Evolutionary conservation across 2,113 vertebrate genomes (phyloP), one percentile per base, ranked within the genome.

Genomic region (Melanotaenia duboulayi): DNA sequence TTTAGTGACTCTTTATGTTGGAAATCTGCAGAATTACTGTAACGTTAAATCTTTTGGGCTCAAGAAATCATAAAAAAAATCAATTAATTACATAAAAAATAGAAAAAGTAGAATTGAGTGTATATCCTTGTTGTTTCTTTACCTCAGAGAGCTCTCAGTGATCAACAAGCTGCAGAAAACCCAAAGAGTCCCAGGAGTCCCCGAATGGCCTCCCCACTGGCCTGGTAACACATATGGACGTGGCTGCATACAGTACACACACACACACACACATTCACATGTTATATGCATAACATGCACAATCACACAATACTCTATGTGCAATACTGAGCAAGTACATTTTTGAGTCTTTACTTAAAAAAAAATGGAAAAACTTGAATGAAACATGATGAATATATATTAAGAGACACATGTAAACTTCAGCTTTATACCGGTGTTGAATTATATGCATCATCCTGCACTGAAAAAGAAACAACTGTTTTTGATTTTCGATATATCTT

Each of bases 71-170:
- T 28, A 6, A 28, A 28, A 28, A 28, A 28, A 28, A 28, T 28
- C 3, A 28, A 28, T 28, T 4, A 28, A 28, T 28, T 28, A 28
- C 28, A 28, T 6, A 28, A 28, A 3, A 28, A 28, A 28, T 28
- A 28, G 6, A 4, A 28, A 28, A 28, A 28, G 28, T 28, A 28
- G 28, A 28, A 28, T 28, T n/a, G n/a, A n/a, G n/a, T n/a, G 3
- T 28, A 6, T 28, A 28, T 28, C 28, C 6, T 3, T 28, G 6
- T 28, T 28, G 8, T 72, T 64, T 75, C 1, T 75, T 50, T 32
- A 63, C 52, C 90, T 57, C 75, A 99, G 98, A 91, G 96, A 86
- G 96, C 95, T 0, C 94, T 99, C 52, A 86, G 92, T 2, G 98
- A 99, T 1, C 92, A 96, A 80, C 96, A 97, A 87, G 87, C 86